Evolutionary conservation across 2,797 vertebrate species (phyloP).

Genomic region (Loriculus beryllinus): DNA sequence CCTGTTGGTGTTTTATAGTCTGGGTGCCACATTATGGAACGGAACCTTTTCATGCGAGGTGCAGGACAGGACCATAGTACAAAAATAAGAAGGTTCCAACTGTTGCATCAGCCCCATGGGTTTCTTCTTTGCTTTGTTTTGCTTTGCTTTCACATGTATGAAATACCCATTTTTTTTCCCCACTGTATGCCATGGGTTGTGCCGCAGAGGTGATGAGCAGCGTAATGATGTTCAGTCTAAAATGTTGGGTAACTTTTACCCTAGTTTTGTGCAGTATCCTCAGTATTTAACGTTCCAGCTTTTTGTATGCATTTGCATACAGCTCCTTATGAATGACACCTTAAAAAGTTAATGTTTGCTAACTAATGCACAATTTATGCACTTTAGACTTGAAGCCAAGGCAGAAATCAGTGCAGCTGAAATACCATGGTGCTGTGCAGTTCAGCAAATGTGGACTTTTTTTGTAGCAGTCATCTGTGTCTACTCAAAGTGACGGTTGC

Average conservation of each 20-base stretch:
- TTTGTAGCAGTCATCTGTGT: background rate
- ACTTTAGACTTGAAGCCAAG: slow-evolving; percentile 3
- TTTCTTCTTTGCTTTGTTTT: background rate
- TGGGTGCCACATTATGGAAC: background rate
- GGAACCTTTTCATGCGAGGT: background rate
- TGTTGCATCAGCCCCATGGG: background rate
- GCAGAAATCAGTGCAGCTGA: slow-evolving; percentile 18
- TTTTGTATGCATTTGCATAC: slow-evolving; percentile 30
- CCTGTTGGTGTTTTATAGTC: background rate
- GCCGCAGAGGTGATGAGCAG: background rate
- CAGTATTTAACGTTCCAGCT: background rate
- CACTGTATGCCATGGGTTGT: background rate
- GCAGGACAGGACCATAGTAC: rapidly evolving
- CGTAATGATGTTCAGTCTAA: background rate
- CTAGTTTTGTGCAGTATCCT: background rate
- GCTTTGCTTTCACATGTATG: background rate
- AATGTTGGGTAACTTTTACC: background rate
- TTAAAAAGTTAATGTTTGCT: slow-evolving; percentile 67
- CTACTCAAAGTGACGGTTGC: background rate
- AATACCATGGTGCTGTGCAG: slow-evolving; percentile 8
- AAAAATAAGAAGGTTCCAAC: background rate
- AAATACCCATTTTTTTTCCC: background rate
- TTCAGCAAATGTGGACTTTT: background rate
- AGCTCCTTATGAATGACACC: slow-evolving; percentile 8
- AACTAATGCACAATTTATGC: slow-evolving; percentile 53